Evolutionary conservation across 2,888 invertebrate species (phyloP), one percentile per base, ranked within the genome.

Genomic region (Arge pagana): DNA sequence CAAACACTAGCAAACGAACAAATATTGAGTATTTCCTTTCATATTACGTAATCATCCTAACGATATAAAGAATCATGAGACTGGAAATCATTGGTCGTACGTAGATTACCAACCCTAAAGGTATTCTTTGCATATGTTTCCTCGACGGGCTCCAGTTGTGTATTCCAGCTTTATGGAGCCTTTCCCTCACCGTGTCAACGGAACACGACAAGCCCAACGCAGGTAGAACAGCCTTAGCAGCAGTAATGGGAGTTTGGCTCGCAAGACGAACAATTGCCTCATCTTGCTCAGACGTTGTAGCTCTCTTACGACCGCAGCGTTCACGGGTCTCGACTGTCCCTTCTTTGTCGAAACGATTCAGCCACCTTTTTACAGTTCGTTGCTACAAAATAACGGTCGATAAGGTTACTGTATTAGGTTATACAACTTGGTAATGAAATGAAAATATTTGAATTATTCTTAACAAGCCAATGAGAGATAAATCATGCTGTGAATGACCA

Each of bases 141-240:
- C 69, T 65, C 1, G 74, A 74, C 1, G 75, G 76, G 50, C 71
- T 76, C 76, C 76, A 76, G 48, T 75, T 76, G 53, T 76, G 76
- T 50, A 76, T 76, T 26, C 76, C 76, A 53, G 76, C 76, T 64
- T 74, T 76, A 41, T 76, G 76, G 21, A 76, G 52, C 33, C 76
- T 66, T 40, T 76, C 76, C 35, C 76, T 64, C 48, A 76, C 65
- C 1, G 76, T 76, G 42, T 76, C 76, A 2, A 76, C 76, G 0
- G 76, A 76, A 52, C 76, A 76, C 1, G 66, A 69, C 2, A 76
- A 65, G n/a, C 76, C 76, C 10, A 76, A 48, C n/a, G 71, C 74
- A 7, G 76, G 76, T 28, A 76, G 64, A 7, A 76, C 76, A 13
- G 76, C 68, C 54, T 76, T 76, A 1, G 76, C 76, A 0, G 76